Percentiles rank a stretch among this genome's conserved stretches.
Evolutionary conservation across 2,888 invertebrate species (phyloP).

Genomic region (Sarcophaga variegata): DNA sequence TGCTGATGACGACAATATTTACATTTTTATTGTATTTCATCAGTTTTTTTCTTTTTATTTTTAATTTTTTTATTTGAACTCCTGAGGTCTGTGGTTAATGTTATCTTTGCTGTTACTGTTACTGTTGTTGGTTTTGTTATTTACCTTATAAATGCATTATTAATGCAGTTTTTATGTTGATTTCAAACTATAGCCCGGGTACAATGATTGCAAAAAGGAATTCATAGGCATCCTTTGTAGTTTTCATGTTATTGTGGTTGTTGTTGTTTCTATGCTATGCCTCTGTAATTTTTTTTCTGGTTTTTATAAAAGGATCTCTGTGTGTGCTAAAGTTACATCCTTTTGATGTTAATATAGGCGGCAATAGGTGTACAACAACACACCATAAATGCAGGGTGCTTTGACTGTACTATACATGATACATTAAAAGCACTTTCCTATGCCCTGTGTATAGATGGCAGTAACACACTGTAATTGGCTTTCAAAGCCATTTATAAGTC

Average conservation of each 20-base stretch:
- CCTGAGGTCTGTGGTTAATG: background rate
- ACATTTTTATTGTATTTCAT: background rate
- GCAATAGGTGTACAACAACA: background rate
- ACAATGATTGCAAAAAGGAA: background rate
- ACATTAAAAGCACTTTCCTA: too few relatives aligned
- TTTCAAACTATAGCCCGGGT: background rate
- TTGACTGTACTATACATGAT: background rate
- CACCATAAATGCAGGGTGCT: background rate
- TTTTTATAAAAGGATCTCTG: background rate
- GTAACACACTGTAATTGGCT: background rate
- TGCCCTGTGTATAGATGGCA: background rate
- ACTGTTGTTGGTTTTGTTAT: conserved; percentile 36
- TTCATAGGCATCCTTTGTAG: conserved; percentile 36
- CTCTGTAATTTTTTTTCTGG: background rate
- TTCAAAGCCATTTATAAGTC: conserved; percentile 15
- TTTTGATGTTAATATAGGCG: conserved; percentile 12
- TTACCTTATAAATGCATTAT: conserved; percentile 50
- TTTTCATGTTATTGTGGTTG: conserved; percentile 6
- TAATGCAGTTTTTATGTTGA: conserved; percentile 53
- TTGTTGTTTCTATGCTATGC: background rate
- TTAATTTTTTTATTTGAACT: background rate
- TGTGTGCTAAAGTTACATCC: background rate
- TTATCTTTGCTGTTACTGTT: conserved; percentile 9
- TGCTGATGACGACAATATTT: conserved; percentile 25
- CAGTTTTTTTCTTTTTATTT: conserved; percentile 9